These are phyloP conservation scores for Anoplolepis gracilipes DNA, from an alignment of 1,140 invertebrate species.

Conservation along the genomic window DNA sequence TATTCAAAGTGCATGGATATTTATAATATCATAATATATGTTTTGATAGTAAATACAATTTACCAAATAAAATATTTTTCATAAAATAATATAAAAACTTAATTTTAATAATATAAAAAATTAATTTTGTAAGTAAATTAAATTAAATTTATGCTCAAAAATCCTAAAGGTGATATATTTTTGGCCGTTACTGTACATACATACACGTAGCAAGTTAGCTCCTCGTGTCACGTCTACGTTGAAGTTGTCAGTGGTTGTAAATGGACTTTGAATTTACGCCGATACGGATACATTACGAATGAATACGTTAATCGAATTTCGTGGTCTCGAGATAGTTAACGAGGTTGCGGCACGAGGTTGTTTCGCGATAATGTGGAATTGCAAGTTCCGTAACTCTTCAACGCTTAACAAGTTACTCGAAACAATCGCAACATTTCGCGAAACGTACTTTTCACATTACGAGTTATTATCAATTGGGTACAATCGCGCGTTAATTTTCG, in stretches of 20 bases:
- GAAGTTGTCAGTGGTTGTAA: slow-evolving; percentile 40
- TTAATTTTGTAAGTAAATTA: too few relatives aligned
- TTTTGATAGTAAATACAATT: too few relatives aligned
- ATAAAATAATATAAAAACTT: too few relatives aligned
- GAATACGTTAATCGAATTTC: slow-evolving; percentile 51
- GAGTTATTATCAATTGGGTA: background rate
- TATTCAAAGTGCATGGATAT: too few relatives aligned
- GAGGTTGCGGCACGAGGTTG: slow-evolving; percentile 13
- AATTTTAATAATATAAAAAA: too few relatives aligned
- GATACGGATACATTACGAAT: slow-evolving; percentile 46
- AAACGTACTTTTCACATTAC: background rate
- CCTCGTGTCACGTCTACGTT: background rate
- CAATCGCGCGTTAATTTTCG: slow-evolving; percentile 2
- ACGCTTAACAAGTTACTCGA: slow-evolving; percentile 5
- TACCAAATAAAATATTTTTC: too few relatives aligned
- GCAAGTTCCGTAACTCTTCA: slow-evolving; percentile 32
- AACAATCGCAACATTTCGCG: slow-evolving; percentile 16
- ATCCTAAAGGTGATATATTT: too few relatives aligned
- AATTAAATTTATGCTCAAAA: too few relatives aligned
- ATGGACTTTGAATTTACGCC: slow-evolving; percentile 34
- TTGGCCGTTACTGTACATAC: too few relatives aligned
- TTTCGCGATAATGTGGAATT: slow-evolving; percentile 41
- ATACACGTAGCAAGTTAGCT: slow-evolving; percentile 11
- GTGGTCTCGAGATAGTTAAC: slow-evolving; percentile 10
- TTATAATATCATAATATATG: background rate